A percentile compares a stretch with the other conserved stretches of the same genome.
These are phyloP conservation scores for Pangasius mekongensis DNA, from an alignment of 2,797 vertebrate species.

Conservation along the genomic window DNA sequence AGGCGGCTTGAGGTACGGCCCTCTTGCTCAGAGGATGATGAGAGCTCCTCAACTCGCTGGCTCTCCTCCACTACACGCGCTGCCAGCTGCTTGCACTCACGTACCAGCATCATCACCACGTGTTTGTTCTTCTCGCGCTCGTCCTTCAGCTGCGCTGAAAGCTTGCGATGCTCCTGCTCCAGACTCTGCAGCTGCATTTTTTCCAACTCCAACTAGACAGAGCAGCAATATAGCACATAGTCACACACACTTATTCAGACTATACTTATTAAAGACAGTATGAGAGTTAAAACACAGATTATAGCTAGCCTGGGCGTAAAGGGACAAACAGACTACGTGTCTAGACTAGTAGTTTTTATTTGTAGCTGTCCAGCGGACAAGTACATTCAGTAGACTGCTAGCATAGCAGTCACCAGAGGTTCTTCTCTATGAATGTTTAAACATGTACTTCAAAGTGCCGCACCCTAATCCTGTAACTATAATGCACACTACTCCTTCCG, in stretches of 20 bases:
- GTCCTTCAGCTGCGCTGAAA: constrained; percentile 89
- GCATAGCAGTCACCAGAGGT: neutral
- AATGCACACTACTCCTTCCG: neutral
- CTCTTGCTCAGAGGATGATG: constrained; percentile 87
- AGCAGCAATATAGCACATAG: constrained; percentile 37
- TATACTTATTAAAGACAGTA: neutral
- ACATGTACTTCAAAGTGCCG: neutral
- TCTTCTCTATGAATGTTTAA: neutral
- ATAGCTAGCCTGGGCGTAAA: neutral
- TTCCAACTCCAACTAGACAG: constrained; percentile 91
- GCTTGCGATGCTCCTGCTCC: constrained; percentile 92
- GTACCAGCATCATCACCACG: constrained; percentile 93
- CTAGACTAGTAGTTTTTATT: neutral
- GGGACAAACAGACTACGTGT: neutral
- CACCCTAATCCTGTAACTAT: neutral
- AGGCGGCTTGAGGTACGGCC: constrained; percentile 78
- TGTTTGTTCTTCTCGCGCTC: constrained; percentile 97
- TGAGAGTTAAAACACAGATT: neutral
- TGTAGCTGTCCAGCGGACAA: neutral
- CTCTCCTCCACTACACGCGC: constrained; percentile 90
- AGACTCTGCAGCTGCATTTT: constrained; percentile 91
- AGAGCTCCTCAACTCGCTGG: constrained; percentile 88
- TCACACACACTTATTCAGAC: constrained; percentile 41
- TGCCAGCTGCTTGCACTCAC: constrained; percentile 95
- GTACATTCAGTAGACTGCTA: neutral